Percentiles rank a stretch among this genome's conserved stretches.
Conservation (phyloP, 2,888 invertebrate species). For the Venusia cambrica region DNA sequence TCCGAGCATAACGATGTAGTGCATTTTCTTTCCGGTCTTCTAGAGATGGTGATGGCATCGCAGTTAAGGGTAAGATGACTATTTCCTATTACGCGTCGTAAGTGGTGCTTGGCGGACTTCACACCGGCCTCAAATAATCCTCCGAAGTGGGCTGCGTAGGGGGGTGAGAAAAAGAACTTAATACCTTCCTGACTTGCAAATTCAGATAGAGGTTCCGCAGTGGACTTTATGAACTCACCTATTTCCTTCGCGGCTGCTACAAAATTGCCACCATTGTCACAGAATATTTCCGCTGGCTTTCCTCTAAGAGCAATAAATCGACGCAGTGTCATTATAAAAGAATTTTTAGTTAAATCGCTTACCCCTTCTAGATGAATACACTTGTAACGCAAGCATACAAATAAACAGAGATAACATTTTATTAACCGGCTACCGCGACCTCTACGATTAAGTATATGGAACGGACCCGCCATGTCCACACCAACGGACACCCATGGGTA, state of each 20-base stretch:
- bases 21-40: no score
- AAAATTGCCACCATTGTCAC: not conserved
- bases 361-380: slow-evolving; percentile 1
- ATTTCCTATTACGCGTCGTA: slow-evolving; percentile 21
- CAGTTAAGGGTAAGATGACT: slow-evolving; percentile 22
- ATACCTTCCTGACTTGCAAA: slow-evolving; percentile 2
- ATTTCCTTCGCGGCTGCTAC: not conserved
- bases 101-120: slow-evolving; percentile 19
- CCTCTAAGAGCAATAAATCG: slow-evolving; percentile 20
- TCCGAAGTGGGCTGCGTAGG: slow-evolving; percentile 26
- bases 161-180: slow-evolving; percentile 3
- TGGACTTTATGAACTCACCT: not conserved
- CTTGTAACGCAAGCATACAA: slow-evolving; percentile 1
- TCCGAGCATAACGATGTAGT: no score
- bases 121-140: slow-evolving; percentile 25
- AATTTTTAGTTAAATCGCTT: slow-evolving; percentile 17
- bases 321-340: slow-evolving; percentile 23
- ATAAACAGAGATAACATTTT: slow-evolving; percentile 4
- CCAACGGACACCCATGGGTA: not conserved
- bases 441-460: slow-evolving; percentile 12
- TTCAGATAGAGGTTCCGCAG: not conserved
- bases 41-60: no score
- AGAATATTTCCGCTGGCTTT: slow-evolving; percentile 4
- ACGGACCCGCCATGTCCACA: slow-evolving; percentile 1
- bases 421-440: slow-evolving; percentile 24